Evolutionary conservation across 2,888 invertebrate species (phyloP).

Genomic region (Villa cingulata): DNA sequence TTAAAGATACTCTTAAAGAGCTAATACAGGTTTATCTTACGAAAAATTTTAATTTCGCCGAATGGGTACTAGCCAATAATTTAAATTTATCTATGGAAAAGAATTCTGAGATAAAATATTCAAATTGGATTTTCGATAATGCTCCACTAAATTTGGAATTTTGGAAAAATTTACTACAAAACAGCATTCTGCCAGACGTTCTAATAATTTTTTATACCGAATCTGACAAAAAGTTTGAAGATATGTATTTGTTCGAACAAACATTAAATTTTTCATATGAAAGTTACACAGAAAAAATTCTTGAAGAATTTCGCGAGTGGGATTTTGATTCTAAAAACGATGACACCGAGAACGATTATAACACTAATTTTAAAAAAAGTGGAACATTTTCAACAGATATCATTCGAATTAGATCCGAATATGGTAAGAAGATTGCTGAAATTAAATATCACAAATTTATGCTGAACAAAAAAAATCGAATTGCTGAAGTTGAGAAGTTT

Average conservation of each 20-base stretch:
- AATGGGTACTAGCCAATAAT: too few species aligned
- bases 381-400: background rate
- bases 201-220: slow-evolving; percentile 41
- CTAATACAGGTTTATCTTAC: too few species aligned
- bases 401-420: too few species aligned
- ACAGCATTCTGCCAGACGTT: slow-evolving; percentile 41
- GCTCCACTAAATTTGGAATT: slow-evolving; percentile 40
- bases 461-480: slow-evolving; percentile 15
- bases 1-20: too few species aligned
- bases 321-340: background rate
- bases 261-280: background rate
- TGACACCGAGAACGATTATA: background rate
- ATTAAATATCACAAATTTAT: slow-evolving; percentile 5
- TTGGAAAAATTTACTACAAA: slow-evolving; percentile 37
- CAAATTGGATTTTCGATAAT: slow-evolving; percentile 49
- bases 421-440: too few species aligned
- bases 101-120: slow-evolving; percentile 21
- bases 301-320: background rate
- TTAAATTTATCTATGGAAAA: too few species aligned
- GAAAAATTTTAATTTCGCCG: too few species aligned
- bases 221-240: slow-evolving; percentile 3
- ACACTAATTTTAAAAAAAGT: background rate
- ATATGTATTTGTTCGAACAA: too few species aligned
- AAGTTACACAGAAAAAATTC: background rate
- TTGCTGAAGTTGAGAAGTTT: slow-evolving; percentile 12